A percentile compares a stretch with the other conserved stretches of the same genome.
Evolutionary conservation across 2,797 vertebrate species (phyloP).

Genomic region (Aldrovandia affinis): DNA sequence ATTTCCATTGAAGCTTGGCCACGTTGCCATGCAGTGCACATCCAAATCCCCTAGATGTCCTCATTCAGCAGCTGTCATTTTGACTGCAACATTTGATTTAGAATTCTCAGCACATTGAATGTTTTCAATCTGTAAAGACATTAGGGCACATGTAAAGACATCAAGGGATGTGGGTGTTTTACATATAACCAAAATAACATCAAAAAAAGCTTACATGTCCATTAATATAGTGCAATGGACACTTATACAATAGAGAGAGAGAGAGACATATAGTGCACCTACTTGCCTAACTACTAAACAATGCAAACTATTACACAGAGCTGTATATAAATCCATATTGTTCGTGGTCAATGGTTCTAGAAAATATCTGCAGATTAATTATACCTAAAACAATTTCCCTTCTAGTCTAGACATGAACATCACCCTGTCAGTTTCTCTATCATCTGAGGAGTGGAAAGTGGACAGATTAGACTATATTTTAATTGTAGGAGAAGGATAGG

Average conservation of each 20-base stretch:
- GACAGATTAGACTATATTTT: background rate
- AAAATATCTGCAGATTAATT: constrained; percentile 15
- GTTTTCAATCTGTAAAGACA: background rate
- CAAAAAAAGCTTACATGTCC: background rate
- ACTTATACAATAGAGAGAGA: background rate
- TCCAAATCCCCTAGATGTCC: background rate
- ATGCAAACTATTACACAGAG: background rate
- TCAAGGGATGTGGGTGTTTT: background rate
- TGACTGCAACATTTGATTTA: background rate
- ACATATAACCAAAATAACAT: background rate
- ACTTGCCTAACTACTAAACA: constrained; percentile 9
- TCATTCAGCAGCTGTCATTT: constrained; percentile 12
- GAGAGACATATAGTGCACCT: background rate
- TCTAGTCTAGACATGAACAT: constrained; percentile 12
- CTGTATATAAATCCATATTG: background rate
- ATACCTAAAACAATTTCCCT: constrained; percentile 2
- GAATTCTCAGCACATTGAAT: background rate
- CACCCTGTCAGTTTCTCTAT: background rate
- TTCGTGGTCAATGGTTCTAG: background rate
- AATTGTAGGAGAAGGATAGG: background rate
- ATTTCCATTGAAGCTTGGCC: background rate
- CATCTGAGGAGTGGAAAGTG: background rate
- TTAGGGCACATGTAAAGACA: background rate
- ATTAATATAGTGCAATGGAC: background rate
- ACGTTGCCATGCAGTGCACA: background rate